Conservation (phyloP, 2,888 invertebrate species). For the Thalpophila matura region DNA sequence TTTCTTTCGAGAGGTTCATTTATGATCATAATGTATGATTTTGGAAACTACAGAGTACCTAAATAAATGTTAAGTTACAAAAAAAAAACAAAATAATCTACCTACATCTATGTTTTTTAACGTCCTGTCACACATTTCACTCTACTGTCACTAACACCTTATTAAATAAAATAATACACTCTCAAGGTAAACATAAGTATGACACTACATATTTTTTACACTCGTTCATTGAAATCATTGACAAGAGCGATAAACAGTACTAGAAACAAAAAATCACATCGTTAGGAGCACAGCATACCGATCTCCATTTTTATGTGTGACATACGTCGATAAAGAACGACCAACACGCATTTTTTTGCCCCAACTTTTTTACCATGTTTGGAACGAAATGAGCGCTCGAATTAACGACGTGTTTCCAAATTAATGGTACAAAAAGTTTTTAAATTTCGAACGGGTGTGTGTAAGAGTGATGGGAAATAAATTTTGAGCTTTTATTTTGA, state of each 20-base stretch:
- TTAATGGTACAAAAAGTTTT: conserved; percentile 27
- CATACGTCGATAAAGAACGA: conserved; percentile 58
- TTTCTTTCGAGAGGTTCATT: too few relatives aligned
- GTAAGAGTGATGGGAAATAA: not conserved
- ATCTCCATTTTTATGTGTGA: conserved; percentile 62
- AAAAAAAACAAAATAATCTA: too few relatives aligned
- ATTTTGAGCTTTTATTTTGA: conserved; percentile 11
- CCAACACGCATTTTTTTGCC: conserved; percentile 38
- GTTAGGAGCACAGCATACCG: conserved; percentile 66
- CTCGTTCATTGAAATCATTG: conserved; percentile 54
- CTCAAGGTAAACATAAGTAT: conserved; percentile 31
- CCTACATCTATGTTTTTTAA: not conserved
- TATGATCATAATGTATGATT: too few relatives aligned
- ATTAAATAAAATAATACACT: conserved; percentile 5
- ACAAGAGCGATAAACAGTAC: conserved; percentile 54
- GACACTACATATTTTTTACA: conserved; percentile 34
- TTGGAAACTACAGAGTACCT: too few relatives aligned
- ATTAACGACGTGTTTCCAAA: conserved; percentile 50
- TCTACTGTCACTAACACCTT: conserved; percentile 6
- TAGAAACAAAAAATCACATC: conserved; percentile 65
- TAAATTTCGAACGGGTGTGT: conserved; percentile 18
- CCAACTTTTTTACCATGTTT: conserved; percentile 27
- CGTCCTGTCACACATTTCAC: not conserved
- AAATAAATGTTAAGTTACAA: too few relatives aligned
- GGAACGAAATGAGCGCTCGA: conserved; percentile 29